phyloP scores from a whole-genome alignment of 2,888 invertebrate genomes.

The Torymus aiolomorphi region DNA sequence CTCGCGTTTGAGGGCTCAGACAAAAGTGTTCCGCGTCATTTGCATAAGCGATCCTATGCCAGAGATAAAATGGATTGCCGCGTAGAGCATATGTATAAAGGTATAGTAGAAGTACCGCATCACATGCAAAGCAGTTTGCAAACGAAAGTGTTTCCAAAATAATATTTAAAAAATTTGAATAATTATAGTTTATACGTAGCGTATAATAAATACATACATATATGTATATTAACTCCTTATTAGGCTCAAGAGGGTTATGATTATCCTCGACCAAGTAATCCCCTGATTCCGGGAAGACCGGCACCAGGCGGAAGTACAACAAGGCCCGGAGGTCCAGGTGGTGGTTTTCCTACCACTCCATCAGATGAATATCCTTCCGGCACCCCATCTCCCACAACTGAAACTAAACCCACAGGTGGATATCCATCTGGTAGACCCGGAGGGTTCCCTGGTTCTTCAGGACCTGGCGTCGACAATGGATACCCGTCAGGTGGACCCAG shows the following conservation, averaged over 20 bases:
- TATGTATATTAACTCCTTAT: background rate
- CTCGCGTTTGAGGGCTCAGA: conserved; percentile 28
- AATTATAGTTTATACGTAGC: background rate
- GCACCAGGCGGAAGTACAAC: conserved; percentile 61
- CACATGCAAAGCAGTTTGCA: conserved; percentile 3
- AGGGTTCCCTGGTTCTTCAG: conserved; percentile 65
- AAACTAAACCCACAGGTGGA: conserved; percentile 62
- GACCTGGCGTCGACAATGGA: conserved; percentile 54
- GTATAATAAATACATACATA: too few relatives aligned
- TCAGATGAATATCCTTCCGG: conserved; percentile 62
- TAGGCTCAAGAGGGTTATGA: conserved; percentile 86
- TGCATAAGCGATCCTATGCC: conserved; percentile 47
- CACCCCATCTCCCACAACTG: conserved; percentile 61
- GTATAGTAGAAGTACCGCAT: background rate
- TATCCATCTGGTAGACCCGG: conserved; percentile 66
- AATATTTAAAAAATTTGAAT: background rate
- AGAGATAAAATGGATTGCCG: conserved; percentile 3
- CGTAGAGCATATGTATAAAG: background rate
- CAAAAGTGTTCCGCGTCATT: conserved; percentile 46
- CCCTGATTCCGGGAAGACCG: conserved; percentile 75
- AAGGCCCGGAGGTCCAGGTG: conserved; percentile 61
- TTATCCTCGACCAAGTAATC: conserved; percentile 83
- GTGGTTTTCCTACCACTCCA: conserved; percentile 61
- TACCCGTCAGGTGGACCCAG: conserved; percentile 60
- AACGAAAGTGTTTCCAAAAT: background rate